Evolutionary conservation across 2,888 invertebrate genomes (phyloP).

Genomic region (Phrixothrix hirtus): DNA sequence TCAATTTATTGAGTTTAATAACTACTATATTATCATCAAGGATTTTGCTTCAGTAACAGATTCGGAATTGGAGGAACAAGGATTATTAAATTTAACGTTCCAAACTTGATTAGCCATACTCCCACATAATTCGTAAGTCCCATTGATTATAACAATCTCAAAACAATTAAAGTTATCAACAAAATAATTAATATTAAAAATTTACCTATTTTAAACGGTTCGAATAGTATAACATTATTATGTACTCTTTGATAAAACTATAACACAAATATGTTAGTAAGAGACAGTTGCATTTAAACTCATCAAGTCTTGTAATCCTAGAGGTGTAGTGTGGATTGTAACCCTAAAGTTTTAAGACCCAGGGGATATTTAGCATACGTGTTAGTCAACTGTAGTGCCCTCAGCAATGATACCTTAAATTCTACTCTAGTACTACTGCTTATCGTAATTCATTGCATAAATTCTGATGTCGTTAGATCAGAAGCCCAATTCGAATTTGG

Average conservation of each 20-base stretch:
- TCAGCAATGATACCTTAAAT: slow-evolving; percentile 35
- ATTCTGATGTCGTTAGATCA: slow-evolving; percentile 22
- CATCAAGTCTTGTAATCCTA: slow-evolving; percentile 40
- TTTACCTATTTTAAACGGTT: no score
- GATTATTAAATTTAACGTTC: background rate
- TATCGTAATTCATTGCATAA: slow-evolving; percentile 28
- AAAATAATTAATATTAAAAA: no score
- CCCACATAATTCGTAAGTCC: background rate
- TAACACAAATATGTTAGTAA: background rate
- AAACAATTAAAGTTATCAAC: no score
- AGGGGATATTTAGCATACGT: slow-evolving; percentile 43
- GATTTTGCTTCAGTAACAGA: background rate
- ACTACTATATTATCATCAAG: background rate
- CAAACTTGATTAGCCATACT: background rate
- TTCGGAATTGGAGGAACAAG: background rate
- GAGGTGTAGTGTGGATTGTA: slow-evolving; percentile 38
- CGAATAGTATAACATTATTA: no score
- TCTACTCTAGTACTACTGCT: slow-evolving; percentile 24
- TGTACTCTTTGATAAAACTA: no score
- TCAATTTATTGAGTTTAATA: background rate
- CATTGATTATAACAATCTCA: no score
- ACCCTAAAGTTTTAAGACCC: slow-evolving; percentile 41
- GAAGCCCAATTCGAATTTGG: background rate
- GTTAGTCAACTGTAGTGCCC: slow-evolving; percentile 38
- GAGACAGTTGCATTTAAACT: slow-evolving; percentile 33